Evolutionary conservation across 2,888 invertebrate genomes (phyloP).

Genomic region (Drosophila pegasa): DNA sequence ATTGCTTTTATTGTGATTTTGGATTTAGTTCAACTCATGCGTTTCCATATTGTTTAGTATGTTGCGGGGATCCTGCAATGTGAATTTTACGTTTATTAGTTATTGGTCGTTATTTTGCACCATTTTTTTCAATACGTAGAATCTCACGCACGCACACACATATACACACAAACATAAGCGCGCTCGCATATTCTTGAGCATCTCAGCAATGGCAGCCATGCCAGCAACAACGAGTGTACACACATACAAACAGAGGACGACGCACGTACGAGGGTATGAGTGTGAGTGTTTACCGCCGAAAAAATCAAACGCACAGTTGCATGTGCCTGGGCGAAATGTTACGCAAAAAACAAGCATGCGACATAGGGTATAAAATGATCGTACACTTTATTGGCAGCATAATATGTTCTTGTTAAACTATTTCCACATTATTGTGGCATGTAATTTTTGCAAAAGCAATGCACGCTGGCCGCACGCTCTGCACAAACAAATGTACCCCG

Average conservation of each 20-base stretch:
- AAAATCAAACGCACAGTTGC: conserved; percentile 80
- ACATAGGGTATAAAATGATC: conserved; percentile 23
- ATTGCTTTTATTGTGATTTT: conserved; percentile 46
- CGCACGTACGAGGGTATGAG: conserved; percentile 69
- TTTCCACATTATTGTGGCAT: conserved; percentile 43
- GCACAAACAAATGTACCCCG: conserved; percentile 77
- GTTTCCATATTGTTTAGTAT: conserved; percentile 52
- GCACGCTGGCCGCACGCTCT: conserved; percentile 71
- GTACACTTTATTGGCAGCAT: conserved; percentile 37
- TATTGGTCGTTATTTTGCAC: conserved; percentile 83
- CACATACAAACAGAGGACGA: conserved; percentile 55
- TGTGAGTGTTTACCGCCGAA: conserved; percentile 81
- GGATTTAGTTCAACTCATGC: conserved; percentile 47
- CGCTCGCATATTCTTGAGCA: conserved; percentile 61
- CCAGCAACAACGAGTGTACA: conserved; percentile 68
- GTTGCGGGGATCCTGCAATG: conserved; percentile 68
- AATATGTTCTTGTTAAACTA: conserved; percentile 26
- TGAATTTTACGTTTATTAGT: conserved; percentile 69
- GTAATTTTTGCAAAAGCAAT: conserved; percentile 55
- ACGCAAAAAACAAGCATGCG: conserved; percentile 63
- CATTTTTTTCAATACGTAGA: conserved; percentile 83
- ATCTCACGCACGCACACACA: conserved; percentile 71
- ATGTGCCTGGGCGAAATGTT: conserved; percentile 72
- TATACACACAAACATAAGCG: conserved; percentile 45
- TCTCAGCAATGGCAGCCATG: conserved; percentile 68